Base-by-base conservation (phyloP, 2,113 vertebrate genomes). In the Cathartes aura region DNA sequence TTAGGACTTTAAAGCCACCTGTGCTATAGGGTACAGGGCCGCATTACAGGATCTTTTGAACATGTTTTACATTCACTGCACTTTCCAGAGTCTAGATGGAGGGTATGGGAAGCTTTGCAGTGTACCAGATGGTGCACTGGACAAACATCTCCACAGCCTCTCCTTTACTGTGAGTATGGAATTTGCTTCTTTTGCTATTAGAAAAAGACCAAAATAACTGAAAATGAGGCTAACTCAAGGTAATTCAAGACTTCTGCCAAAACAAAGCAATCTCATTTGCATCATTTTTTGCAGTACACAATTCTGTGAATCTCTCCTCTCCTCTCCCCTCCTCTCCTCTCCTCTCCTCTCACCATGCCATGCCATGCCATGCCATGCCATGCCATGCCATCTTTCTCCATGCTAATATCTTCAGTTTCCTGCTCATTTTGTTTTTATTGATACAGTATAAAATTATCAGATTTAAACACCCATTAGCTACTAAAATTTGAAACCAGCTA, bases 381-480 rank as follows among this genome's bases (percentile, higher is more conserved):
- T 26, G 8, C 26, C 20, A 8, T 73, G 27, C 68, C 4, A 66
- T 59, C 47, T 64, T 90, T 87, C 29, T 73, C 38, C 23, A 56
- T 72, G 12, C 5, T 22, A 23, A 16, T 36, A 21, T 40, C 32
- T 52, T 70, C 66, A 38, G 17, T 62, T 87, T 48, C 76, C 67
- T 67, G 22, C 62, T 87, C 22, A 50, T 94, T 94, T 92, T 5
- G 5, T 43, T 89, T 76, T 71, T 76, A 86, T 73, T 70, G 68
- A 85, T 60, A 80, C 30, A 87, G 7, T 2, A 1, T 56, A 76
- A 88, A 74, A 81, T 76, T 66, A 67, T 76, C 50, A 75, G 48
- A 93, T 88, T 88, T 79, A 87, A 95, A 62, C 76, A 93, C 36
- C 40, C 32, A 85, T 92, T 95, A 95, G 34, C 55, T 92, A 38